These are phyloP conservation scores for Ophioninae sp. DNA, from an alignment of 2,888 invertebrate genomes.

Conservation along the genomic window DNA sequence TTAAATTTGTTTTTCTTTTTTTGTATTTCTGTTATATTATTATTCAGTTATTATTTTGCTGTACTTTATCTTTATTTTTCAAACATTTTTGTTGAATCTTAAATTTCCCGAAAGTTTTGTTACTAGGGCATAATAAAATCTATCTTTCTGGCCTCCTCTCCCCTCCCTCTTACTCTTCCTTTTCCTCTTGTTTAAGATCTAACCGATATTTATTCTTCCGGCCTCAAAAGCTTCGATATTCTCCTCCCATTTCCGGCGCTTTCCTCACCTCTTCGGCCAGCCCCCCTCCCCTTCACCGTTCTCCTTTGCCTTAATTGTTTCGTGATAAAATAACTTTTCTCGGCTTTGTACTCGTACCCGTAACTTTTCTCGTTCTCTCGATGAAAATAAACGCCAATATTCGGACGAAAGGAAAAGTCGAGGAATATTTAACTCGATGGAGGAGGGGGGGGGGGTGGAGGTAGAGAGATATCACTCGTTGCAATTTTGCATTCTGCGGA, in stretches of 20 bases:
- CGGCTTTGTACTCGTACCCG: neutral
- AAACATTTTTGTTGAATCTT: too few relatives aligned
- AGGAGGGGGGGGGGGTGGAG: neutral
- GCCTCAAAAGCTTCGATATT: neutral
- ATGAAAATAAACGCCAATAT: neutral
- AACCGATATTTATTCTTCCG: constrained; percentile 10
- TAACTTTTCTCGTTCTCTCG: neutral
- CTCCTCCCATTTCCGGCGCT: neutral
- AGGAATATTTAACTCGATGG: neutral
- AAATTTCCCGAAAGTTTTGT: too few relatives aligned
- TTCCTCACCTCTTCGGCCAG: too few relatives aligned
- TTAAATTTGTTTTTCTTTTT: too few relatives aligned
- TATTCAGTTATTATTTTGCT: too few relatives aligned
- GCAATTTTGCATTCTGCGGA: neutral
- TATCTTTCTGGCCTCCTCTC: too few relatives aligned
- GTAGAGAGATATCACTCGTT: neutral
- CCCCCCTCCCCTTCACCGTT: neutral
- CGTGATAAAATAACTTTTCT: constrained; percentile 5
- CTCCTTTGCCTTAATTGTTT: neutral
- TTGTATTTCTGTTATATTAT: too few relatives aligned
- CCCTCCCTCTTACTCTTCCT: neutral
- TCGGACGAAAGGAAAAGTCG: neutral
- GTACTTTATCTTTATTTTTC: too few relatives aligned
- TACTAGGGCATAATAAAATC: too few relatives aligned
- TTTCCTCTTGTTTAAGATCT: neutral